Evolutionary conservation across 2,797 vertebrate genomes (phyloP), one percentile per base, ranked within the genome.

Genomic region (Enteromius thamalakanensis): DNA sequence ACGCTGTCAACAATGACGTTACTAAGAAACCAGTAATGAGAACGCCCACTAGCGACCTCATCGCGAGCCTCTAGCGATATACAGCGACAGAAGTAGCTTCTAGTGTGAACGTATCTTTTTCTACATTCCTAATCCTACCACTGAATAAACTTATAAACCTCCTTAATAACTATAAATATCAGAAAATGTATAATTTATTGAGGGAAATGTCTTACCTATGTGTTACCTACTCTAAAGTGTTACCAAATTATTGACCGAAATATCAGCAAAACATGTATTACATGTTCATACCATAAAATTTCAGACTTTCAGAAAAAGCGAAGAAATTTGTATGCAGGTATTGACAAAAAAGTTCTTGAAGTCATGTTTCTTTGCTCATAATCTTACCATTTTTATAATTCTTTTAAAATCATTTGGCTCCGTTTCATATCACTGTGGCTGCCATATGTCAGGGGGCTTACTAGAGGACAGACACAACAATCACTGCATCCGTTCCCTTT

Each of bases 401-500:
- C 19, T 75, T 75, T 75, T 14, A 2, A 71, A 75, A 58, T 53
- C 1, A 62, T 40, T 29, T 49, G 23, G 58, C 42, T 64, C 11
- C 0, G 9, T 32, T 47, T 55, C 37, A 21, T 32, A 60, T 49
- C 2, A 6, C 32, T 37, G 12, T 8, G 8, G 26, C 26, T 34
- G 26, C 40, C 23, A 47, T 26, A 47, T 49, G 55, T 70, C 79
- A 47, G 68, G 12, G 62, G 40, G n/a, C n/a, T 55, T 23, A 29
- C 21, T 37, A 37, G n/a, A n/a, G n/a, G 42, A 75, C 45, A 68
- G 47, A 55, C n/a, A 68, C 32, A 40, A 26, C 68, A 40, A 82
- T 76, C 47, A 67, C 37, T 51, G 29, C 47, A 62, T 81, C 69
- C 55, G 4, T 60, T 65, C 17, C 62, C 47, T 68, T 77, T 76